These are phyloP conservation scores for Julus scanicus DNA, from an alignment of 2,888 invertebrate species.

Conservation along the genomic window DNA sequence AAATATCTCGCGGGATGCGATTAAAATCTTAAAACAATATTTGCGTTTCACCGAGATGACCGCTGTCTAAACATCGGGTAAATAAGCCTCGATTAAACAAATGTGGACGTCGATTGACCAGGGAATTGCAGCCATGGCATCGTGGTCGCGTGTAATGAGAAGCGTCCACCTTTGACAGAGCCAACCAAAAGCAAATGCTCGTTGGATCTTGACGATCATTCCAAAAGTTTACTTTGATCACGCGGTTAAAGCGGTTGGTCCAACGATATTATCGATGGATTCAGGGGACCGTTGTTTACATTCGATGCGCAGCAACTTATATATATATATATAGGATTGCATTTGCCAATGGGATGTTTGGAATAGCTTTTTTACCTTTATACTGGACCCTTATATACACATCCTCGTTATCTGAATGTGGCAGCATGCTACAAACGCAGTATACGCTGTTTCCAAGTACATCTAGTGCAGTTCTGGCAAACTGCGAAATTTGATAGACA, in stretches of 20 bases:
- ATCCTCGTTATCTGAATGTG: neutral
- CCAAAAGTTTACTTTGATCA: neutral
- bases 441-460: neutral
- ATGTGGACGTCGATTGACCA: neutral
- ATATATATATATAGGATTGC: neutral
- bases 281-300: neutral
- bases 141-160: neutral
- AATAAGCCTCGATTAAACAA: slow-evolving; percentile 33
- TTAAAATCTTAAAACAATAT: slow-evolving; percentile 6
- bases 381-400: neutral
- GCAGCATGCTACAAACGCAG: neutral
- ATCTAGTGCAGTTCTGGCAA: neutral
- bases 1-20: slow-evolving; percentile 7
- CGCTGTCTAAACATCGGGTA: slow-evolving; percentile 5
- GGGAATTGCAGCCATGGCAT: neutral
- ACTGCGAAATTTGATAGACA: slow-evolving; percentile 29
- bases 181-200: no score
- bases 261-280: neutral
- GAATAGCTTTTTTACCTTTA: neutral
- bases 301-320: neutral
- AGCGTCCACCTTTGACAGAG: neutral
- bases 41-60: slow-evolving; percentile 31
- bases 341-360: neutral
- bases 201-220: neutral
- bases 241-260: slow-evolving; percentile 2